These are phyloP conservation scores for Chrysolina haemoptera DNA, from an alignment of 2,888 invertebrate species.

Conservation along the genomic window DNA sequence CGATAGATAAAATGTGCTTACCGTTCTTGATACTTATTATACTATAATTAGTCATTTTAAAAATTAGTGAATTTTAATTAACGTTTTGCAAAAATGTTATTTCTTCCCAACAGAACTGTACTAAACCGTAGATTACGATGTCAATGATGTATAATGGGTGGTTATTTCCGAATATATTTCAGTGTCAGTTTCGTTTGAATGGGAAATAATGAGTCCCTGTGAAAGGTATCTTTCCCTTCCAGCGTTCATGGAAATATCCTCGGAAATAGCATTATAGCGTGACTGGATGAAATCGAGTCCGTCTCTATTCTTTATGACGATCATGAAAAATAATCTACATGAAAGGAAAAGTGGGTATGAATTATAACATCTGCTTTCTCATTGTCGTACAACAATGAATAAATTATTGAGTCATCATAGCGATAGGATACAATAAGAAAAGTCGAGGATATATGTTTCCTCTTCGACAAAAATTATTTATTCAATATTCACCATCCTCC, in stretches of 20 bases:
- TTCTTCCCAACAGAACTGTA: neutral
- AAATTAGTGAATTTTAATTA: neutral
- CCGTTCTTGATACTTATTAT: no score
- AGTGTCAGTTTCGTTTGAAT: constrained; percentile 1
- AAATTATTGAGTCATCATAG: neutral
- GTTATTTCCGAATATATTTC: constrained; percentile 16
- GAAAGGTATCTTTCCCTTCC: constrained; percentile 20
- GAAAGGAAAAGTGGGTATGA: constrained; percentile 30
- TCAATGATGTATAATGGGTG: neutral
- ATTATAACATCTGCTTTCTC: constrained; percentile 13
- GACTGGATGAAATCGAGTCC: constrained; percentile 24
- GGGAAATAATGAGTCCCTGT: constrained; percentile 9
- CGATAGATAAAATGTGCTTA: no score
- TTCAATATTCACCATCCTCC: neutral
- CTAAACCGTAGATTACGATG: neutral
- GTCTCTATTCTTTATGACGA: constrained; percentile 26
- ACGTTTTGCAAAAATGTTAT: neutral
- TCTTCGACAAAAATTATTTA: neutral
- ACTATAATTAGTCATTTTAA: no score
- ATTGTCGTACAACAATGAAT: neutral
- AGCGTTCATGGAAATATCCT: constrained; percentile 25
- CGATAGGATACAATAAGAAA: no score
- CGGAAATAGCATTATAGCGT: constrained; percentile 27
- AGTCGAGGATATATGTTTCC: neutral
- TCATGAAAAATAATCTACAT: constrained; percentile 31